A percentile compares a stretch with the other conserved stretches of the same genome.
Evolutionary conservation across 1,140 invertebrate species (phyloP).

Genomic region (Penaeus chinensis): DNA sequence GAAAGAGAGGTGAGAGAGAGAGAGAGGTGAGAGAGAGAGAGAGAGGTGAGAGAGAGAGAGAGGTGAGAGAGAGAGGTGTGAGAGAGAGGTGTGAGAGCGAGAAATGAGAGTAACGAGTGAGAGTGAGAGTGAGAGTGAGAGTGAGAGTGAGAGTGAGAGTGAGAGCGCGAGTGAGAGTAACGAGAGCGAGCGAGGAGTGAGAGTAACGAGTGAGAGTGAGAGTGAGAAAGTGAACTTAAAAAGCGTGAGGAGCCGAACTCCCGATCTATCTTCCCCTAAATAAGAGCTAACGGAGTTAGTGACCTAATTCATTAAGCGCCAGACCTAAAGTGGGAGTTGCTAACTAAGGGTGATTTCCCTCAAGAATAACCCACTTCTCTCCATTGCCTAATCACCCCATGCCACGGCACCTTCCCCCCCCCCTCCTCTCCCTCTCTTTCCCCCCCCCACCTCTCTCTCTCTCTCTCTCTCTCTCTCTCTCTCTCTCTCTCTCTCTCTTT

Average conservation of each 20-base stretch:
- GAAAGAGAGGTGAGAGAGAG: neutral
- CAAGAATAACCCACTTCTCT: too few relatives aligned
- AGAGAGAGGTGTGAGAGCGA: neutral
- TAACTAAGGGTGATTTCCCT: too few relatives aligned
- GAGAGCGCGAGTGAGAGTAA: neutral
- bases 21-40: neutral
- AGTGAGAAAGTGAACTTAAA: neutral
- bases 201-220: slow-evolving; percentile 4
- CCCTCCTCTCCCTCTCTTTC: neutral
- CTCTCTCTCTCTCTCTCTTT: neutral
- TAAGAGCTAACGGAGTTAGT: too few relatives aligned
- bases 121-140: neutral
- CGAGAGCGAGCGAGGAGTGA: neutral
- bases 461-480: neutral
- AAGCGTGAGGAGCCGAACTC: too few relatives aligned
- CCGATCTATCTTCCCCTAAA: too few relatives aligned
- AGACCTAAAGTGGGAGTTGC: too few relatives aligned
- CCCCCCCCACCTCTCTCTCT: neutral
- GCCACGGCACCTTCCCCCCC: too few relatives aligned
- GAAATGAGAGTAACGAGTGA: neutral
- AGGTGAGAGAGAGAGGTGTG: neutral
- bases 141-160: neutral
- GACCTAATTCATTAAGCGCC: too few relatives aligned
- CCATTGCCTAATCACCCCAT: too few relatives aligned
- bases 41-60: neutral